phyloP scores from a whole-genome alignment of 2,888 invertebrate genomes.

The Volucella inflata region DNA sequence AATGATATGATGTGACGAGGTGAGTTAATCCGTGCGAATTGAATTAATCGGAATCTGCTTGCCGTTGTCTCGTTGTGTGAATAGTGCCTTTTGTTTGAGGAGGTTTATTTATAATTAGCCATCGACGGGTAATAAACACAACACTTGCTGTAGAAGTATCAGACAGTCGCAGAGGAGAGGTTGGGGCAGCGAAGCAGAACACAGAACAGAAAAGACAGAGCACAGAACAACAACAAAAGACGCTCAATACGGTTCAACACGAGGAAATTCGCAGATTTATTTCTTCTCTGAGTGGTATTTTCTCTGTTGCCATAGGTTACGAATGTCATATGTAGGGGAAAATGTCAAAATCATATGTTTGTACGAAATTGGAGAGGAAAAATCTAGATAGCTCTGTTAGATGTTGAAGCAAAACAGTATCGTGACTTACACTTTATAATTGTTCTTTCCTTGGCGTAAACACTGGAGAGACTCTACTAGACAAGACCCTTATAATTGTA shows the following conservation, averaged over 20 bases:
- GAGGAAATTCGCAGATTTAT: constrained; percentile 25
- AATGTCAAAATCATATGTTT: constrained; percentile 31
- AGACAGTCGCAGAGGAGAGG: constrained; percentile 26
- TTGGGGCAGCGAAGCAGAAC: neutral
- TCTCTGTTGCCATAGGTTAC: constrained; percentile 32
- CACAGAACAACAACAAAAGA: constrained; percentile 52
- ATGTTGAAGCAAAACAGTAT: too few relatives aligned
- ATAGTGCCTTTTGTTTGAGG: constrained; percentile 61
- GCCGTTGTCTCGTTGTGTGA: constrained; percentile 43
- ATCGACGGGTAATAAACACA: constrained; percentile 61
- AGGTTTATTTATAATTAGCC: constrained; percentile 70
- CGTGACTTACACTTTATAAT: too few relatives aligned
- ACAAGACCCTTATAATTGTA: too few relatives aligned
- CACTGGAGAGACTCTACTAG: too few relatives aligned
- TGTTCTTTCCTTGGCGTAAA: too few relatives aligned
- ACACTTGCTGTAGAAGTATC: constrained; percentile 19
- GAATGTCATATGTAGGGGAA: constrained; percentile 51
- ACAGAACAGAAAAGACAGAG: constrained; percentile 39
- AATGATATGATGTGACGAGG: constrained; percentile 74
- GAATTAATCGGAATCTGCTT: constrained; percentile 26
- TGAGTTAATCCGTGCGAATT: constrained; percentile 51
- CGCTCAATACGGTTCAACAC: constrained; percentile 30
- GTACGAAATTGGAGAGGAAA: neutral
- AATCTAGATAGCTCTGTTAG: too few relatives aligned
- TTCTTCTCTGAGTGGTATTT: neutral